Evolutionary conservation across 92 coral and sea anemone genomes (phyloP).

Genomic region (Metridium senile): DNA sequence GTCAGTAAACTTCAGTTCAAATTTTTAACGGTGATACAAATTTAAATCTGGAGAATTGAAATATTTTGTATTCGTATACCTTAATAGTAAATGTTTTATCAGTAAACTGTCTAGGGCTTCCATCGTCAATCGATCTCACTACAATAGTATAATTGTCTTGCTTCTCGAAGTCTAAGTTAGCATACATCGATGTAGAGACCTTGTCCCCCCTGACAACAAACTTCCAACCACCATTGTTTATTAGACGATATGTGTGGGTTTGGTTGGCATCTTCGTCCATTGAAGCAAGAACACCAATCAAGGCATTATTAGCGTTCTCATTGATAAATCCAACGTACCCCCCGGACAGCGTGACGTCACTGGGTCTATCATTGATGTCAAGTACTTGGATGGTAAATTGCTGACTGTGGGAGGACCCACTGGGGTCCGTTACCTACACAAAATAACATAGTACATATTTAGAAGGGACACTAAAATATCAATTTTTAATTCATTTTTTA

Average conservation of each 20-base stretch:
- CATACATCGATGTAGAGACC: constrained; percentile 50
- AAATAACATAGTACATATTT: no score
- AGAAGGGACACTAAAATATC: no score
- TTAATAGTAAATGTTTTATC: constrained; percentile 66
- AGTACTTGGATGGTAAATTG: constrained; percentile 63
- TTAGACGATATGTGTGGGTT: constrained; percentile 66
- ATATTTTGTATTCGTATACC: constrained; percentile 29
- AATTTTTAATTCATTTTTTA: no score
- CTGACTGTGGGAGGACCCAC: constrained; percentile 71
- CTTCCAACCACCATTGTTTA: constrained; percentile 68
- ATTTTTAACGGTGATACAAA: no score
- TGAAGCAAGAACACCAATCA: constrained; percentile 75
- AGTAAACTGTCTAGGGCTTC: constrained; percentile 61
- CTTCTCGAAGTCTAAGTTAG: constrained; percentile 77
- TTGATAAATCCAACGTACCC: constrained; percentile 63
- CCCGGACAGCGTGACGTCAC: constrained; percentile 83
- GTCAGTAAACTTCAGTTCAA: no score
- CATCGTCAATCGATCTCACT: constrained; percentile 76
- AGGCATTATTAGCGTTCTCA: constrained; percentile 74
- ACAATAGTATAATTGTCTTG: constrained; percentile 48
- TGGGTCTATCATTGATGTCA: constrained; percentile 87
- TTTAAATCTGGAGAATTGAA: background rate
- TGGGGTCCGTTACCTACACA: constrained; percentile 80
- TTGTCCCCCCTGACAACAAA: constrained; percentile 54
- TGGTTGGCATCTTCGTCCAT: constrained; percentile 80